Percentiles rank a stretch among this genome's conserved stretches.
Conservation (phyloP, 2,113 vertebrate genomes). For the Gadus chalcogrammus region DNA sequence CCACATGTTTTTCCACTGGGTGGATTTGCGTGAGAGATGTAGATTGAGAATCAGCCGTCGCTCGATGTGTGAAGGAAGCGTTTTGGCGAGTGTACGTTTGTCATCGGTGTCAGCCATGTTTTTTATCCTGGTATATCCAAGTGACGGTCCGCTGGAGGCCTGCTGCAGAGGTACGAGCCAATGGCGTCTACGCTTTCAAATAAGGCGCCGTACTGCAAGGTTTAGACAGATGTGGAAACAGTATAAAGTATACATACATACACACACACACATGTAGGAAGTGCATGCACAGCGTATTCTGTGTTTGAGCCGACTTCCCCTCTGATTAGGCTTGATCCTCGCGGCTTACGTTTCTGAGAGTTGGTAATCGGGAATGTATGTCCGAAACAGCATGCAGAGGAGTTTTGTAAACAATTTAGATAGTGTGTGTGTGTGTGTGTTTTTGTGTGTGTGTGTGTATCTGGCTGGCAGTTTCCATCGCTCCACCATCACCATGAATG, state of each 20-base stretch:
- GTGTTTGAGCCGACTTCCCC: conserved; percentile 2
- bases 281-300: conserved; percentile 7
- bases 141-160: conserved; percentile 62
- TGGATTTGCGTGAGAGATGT: too few species aligned
- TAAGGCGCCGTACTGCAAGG: conserved; percentile 11
- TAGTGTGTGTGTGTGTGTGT: conserved; percentile 5
- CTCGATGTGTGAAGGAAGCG: too few species aligned
- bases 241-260: too few species aligned
- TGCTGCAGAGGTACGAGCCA: conserved; percentile 13
- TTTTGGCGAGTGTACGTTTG: not conserved
- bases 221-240: conserved; percentile 14
- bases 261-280: not conserved
- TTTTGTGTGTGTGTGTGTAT: not conserved
- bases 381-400: conserved; percentile 4
- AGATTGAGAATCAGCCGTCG: too few species aligned
- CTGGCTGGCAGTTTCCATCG: too few species aligned
- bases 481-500: not conserved
- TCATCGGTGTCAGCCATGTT: not conserved
- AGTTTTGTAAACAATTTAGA: conserved; percentile 16
- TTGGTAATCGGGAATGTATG: conserved; percentile 16
- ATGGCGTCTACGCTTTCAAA: conserved; percentile 8
- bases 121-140: conserved; percentile 3
- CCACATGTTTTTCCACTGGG: too few species aligned
- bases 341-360: conserved; percentile 25
- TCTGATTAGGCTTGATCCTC: conserved; percentile 22